Conservation (phyloP, 2,797 vertebrate species). For the Dendrocincla tyrannina region DNA sequence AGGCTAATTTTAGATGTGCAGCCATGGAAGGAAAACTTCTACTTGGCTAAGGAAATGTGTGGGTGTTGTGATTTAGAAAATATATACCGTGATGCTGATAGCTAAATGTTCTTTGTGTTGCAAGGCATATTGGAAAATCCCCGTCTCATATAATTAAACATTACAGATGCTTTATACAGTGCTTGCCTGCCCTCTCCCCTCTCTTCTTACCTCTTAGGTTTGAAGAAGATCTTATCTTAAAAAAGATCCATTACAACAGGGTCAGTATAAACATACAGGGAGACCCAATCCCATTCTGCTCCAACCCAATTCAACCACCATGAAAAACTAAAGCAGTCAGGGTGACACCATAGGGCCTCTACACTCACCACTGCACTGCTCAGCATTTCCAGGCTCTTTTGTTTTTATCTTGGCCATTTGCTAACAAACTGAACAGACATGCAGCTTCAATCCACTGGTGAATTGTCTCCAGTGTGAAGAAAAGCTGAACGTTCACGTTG, state of each 20-base stretch:
- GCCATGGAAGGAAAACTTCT: slow-evolving; percentile 48
- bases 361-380: not conserved
- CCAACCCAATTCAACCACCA: not conserved
- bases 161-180: not conserved
- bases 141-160: not conserved
- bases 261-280: not conserved
- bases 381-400: not conserved
- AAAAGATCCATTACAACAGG: not conserved
- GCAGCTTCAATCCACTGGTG: not conserved
- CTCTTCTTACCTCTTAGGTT: not conserved
- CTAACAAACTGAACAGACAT: not conserved
- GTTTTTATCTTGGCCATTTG: not conserved
- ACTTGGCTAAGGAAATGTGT: slow-evolving; percentile 52
- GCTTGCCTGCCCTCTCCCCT: slow-evolving; percentile 5
- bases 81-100: slow-evolving; percentile 21
- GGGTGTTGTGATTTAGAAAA: slow-evolving; percentile 47
- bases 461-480: not conserved
- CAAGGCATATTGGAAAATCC: slow-evolving; percentile 19
- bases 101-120: slow-evolving; percentile 37
- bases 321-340: not conserved
- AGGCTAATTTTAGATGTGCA: slow-evolving; percentile 47
- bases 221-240: not conserved
- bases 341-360: not conserved
- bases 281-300: not conserved
- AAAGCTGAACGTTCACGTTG: not conserved